Base-by-base conservation (phyloP, 2,113 vertebrate species). In the Labeo rohita region DNA sequence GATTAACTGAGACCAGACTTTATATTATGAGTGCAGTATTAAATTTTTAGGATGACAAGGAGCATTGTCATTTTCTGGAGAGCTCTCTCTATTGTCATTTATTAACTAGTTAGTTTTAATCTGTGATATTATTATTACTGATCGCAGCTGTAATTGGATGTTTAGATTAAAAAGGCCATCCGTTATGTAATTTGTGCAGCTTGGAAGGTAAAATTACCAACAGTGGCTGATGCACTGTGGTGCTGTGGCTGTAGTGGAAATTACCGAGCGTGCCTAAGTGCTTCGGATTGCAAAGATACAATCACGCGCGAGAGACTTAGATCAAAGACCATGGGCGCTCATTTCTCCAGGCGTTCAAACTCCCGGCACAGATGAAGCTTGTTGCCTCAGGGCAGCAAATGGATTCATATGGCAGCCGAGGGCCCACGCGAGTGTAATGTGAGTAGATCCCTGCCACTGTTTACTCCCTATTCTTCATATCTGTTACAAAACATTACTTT, bases 301-400 rank as follows among this genome's bases (percentile, higher is more conserved):
- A 81, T 39, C 76, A 45, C 36, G 12, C 36, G 43, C 50, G 23
- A 47, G 52, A 39, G 43, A 65, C 18, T 45, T 49, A 50, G 80
- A 88, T 88, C 81, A 88, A 80, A 88, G 84, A 56, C 80, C 84
- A 39, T 75, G 9, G 80, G 45, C 61, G 15, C 61, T 66, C 50
- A 43, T 84, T 68, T 85, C 61, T 83, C 81, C 18, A 66, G 15
- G 86, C 50, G 36, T 83, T 87, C 74, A 56, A 77, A 65, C 80
- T 75, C 49, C 80, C 47, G 21, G 90, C 89, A 63, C 91, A 92
- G 91, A 92, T 86, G 85, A 90, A 91, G 83, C 87, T 91, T 91
- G 92, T 93, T 80, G 88, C 92, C 91, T 90, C 81, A 0, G 91
- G 92, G 84, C 52, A 77, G 87, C 87, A 89, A 91, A 92, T 89